Base-by-base conservation (phyloP, 2,888 invertebrate species). In the Andrena chrysosceles region DNA sequence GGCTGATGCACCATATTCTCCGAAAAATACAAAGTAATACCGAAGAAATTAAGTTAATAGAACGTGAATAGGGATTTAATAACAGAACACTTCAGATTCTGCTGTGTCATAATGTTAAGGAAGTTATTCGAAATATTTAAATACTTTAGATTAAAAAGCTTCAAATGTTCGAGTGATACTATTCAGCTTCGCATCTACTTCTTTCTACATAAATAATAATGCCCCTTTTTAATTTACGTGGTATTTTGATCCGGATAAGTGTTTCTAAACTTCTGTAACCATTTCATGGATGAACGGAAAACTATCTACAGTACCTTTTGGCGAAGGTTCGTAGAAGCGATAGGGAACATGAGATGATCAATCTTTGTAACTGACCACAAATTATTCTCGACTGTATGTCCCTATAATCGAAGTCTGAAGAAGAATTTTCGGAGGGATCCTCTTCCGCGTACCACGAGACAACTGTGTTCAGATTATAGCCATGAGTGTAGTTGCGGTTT, bases 331-430 rank as follows among this genome's bases (percentile, higher is more conserved):
- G 42, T 42, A 77, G 59, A 67, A 68, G 68, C 62, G 42, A 77
- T 67, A 59, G 35, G 49, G 59, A 74, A 76, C 77, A 76, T 66
- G 80, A 68, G 85, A 87, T 85, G 86, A 87, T 85, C 86, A 85
- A 89, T 89, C 88, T 85, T 84, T 83, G 85, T 80, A 79, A 83
- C 83, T 85, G 89, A 91, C 90, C 92, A 84, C 91, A 91, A 91
- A 92, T 91, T 88, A 89, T 85, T 88, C 89, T 88, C 89, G 86
- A 88, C 89, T 90, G 35, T 64, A 52, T 80, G 73, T 70, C 79
- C 84, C 85, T 87, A 90, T 91, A 88, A 90, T 91, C 89, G 90
- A 83, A 81, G 64, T 75, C 29, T 33, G 54, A 70, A 82, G 67
- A 84, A 86, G 80, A 81, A 87, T 90, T 91, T 42, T 91, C 84